Evolutionary conservation across 2,888 invertebrate genomes (phyloP).

Genomic region (Muscina levida): DNA sequence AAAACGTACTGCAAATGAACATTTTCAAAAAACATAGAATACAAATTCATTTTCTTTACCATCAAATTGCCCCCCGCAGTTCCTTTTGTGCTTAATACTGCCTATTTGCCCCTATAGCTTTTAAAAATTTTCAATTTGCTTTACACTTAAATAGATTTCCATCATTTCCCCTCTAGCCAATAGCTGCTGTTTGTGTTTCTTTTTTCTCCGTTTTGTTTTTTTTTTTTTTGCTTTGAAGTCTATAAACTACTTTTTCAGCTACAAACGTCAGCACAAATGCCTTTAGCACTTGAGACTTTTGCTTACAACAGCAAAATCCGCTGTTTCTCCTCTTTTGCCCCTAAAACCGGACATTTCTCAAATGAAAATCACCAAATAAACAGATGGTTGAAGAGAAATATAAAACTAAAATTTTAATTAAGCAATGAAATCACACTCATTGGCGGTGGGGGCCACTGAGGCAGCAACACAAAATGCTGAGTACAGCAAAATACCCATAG

Average conservation of each 20-base stretch:
- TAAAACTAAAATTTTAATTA: constrained; percentile 37
- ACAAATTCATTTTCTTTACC: no score
- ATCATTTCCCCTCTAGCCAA: no score
- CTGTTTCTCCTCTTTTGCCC: not conserved
- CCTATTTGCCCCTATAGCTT: no score
- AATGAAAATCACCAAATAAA: constrained; percentile 33
- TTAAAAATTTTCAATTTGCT: not conserved
- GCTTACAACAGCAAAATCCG: not conserved
- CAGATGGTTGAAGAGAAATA: no score
- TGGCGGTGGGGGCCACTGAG: not conserved
- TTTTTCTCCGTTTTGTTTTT: not conserved
- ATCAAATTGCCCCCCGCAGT: no score
- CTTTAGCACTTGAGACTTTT: constrained; percentile 16
- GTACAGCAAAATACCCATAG: not conserved
- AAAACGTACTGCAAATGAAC: no score
- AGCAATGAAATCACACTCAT: constrained; percentile 17
- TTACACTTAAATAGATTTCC: no score
- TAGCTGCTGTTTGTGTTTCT: not conserved
- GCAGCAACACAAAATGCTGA: constrained; percentile 2
- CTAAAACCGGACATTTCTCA: constrained; percentile 16
- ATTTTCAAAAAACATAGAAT: no score
- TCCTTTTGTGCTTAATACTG: no score
- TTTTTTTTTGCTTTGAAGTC: not conserved
- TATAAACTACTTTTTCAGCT: no score
- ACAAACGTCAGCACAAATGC: constrained; percentile 14